Percentiles rank a stretch among this genome's conserved stretches.
Conservation (phyloP, 2,113 vertebrate genomes). For the Arvicanthis niloticus region DNA sequence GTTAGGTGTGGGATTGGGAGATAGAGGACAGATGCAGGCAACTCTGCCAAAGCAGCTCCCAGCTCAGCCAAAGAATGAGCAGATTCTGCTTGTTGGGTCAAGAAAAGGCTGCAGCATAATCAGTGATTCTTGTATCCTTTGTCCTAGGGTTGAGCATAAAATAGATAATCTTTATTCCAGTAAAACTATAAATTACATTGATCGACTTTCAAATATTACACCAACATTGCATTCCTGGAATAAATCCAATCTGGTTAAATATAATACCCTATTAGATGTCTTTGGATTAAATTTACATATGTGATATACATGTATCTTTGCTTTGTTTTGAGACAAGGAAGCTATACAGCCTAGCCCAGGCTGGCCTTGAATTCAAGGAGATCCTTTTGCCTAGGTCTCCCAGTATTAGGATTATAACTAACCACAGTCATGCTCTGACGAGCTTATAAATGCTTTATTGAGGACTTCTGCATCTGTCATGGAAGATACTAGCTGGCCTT, state of each 20-base stretch:
- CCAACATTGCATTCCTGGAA: neutral
- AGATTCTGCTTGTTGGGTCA: neutral
- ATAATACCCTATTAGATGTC: neutral
- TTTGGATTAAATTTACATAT: neutral
- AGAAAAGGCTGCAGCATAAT: neutral
- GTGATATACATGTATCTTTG: neutral
- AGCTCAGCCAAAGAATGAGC: neutral
- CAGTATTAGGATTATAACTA: neutral
- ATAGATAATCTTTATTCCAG: neutral
- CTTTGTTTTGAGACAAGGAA: neutral
- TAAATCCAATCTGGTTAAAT: neutral
- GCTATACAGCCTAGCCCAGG: neutral
- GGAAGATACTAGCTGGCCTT: neutral
- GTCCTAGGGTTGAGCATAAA: neutral
- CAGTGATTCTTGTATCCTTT: neutral
- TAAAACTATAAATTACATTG: neutral
- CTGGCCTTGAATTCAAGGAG: neutral
- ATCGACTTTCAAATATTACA: neutral
- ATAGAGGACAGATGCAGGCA: neutral
- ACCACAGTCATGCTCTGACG: neutral
- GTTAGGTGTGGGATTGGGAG: neutral
- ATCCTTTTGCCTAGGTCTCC: neutral
- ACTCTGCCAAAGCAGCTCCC: conserved; percentile 15
- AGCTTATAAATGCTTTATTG: neutral
- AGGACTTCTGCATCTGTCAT: neutral